Conservation (phyloP, 1,140 invertebrate genomes). For the Leptinotarsa defecta region DNA sequence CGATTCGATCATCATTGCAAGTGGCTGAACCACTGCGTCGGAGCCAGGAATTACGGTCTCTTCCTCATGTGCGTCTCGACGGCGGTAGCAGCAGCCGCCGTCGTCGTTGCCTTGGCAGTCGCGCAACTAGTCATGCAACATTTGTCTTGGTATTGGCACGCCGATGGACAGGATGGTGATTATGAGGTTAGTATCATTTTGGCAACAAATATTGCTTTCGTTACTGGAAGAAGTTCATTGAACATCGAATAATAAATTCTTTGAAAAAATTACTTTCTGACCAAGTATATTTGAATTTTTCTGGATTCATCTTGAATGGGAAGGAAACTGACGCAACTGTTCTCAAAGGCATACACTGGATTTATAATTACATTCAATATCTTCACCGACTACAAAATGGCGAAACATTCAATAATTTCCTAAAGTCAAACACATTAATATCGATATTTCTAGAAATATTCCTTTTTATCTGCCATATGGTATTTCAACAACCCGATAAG, state of each 20-base stretch:
- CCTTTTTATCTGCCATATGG: too few relatives aligned
- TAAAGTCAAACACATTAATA: too few relatives aligned
- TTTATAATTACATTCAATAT: too few relatives aligned
- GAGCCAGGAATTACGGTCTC: conserved; percentile 84
- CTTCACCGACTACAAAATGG: too few relatives aligned
- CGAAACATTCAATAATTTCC: too few relatives aligned
- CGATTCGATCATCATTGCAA: conserved; percentile 96
- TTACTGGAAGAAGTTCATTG: neutral
- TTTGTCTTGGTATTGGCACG: conserved; percentile 22
- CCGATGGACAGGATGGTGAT: conserved; percentile 25
- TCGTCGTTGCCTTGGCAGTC: conserved; percentile 71
- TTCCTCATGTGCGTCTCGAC: conserved; percentile 87
- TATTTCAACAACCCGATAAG: too few relatives aligned
- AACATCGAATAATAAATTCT: neutral
- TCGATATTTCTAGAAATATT: too few relatives aligned
- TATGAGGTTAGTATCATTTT: neutral
- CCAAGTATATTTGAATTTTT: too few relatives aligned
- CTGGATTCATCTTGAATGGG: too few relatives aligned
- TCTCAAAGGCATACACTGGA: too few relatives aligned
- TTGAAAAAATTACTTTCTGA: neutral
- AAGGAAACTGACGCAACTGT: too few relatives aligned
- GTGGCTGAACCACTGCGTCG: conserved; percentile 97
- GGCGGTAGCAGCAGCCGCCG: conserved; percentile 73
- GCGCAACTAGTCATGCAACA: conserved; percentile 60
- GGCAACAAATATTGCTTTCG: too few relatives aligned